Evolutionary conservation across 1,140 invertebrate genomes (phyloP), one percentile per base, ranked within the genome.

Genomic region (Hestina assimilis): DNA sequence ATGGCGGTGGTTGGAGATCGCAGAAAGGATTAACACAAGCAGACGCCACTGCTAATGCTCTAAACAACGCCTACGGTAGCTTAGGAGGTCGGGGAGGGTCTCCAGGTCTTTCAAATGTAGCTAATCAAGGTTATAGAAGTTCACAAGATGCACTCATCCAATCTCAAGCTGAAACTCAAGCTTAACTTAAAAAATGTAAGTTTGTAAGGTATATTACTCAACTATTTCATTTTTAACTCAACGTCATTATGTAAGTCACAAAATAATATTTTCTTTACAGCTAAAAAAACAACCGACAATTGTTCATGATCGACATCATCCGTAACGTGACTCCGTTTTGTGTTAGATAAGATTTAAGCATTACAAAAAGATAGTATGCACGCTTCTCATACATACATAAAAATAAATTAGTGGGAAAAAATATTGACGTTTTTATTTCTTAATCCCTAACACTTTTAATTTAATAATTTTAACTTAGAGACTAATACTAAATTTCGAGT

Each of bases 391-490:
- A 63, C 61, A 41, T 66, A 62, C 52, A n/a, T n/a, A n/a, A n/a
- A 61, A 77, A 66, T 73, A 78, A 78, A 73, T 68, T 66, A 75
- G 70, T 78, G 75, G 72, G 65, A 71, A 65, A 59, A 40, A 46
- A 21, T 31, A 35, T 31, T 19, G 3, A 4, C 2, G 11, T 38
- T 38, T 20, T 38, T 38, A 12, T 31, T 31, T 31, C n/a, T 14
- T 4, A 2, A 31, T 4, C 9, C 9, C 6, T 11, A n/a, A 1
- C 5, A 14, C 3, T n/a, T n/a, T n/a, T n/a, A n/a, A n/a, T n/a
- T n/a, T n/a, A n/a, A n/a, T n/a, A n/a, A n/a, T n/a, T n/a, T n/a
- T n/a, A n/a, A n/a, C n/a, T n/a, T n/a, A n/a, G n/a, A n/a, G n/a
- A n/a, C n/a, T n/a, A n/a, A n/a, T 28, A 28, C 24, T 8, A 2